These are phyloP conservation scores for Cephalopholis sonnerati DNA, from an alignment of 2,113 vertebrate genomes.

Conservation along the genomic window DNA sequence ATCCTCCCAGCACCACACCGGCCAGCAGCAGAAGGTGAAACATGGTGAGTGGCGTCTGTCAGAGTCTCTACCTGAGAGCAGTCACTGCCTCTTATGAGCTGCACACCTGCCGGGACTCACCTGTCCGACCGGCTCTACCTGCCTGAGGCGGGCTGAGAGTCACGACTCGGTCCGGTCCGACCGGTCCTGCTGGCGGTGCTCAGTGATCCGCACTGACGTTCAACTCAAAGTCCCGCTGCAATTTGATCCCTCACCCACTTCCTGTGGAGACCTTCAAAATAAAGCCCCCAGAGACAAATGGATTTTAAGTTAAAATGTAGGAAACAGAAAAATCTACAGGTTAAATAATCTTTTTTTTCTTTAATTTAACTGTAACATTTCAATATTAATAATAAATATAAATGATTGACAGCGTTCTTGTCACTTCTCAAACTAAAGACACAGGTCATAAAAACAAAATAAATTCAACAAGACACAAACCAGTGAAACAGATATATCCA, in stretches of 20 bases:
- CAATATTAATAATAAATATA: too few relatives aligned
- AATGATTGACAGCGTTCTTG: too few relatives aligned
- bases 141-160: background rate
- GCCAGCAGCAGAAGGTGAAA: conserved; percentile 43
- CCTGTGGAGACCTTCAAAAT: background rate
- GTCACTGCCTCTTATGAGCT: background rate
- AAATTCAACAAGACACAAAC: background rate
- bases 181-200: background rate
- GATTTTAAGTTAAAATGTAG: background rate
- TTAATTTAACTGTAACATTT: too few relatives aligned
- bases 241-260: conserved; percentile 1
- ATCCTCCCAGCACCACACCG: conserved; percentile 30
- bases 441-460: background rate
- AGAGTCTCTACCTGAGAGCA: background rate
- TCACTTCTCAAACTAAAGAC: too few relatives aligned
- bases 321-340: background rate
- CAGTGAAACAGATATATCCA: too few relatives aligned
- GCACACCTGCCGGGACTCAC: conserved; percentile 1
- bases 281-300: background rate
- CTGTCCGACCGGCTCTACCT: background rate
- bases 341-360: too few relatives aligned
- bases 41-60: conserved; percentile 40
- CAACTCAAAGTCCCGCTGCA: conserved; percentile 1
- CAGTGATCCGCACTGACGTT: too few relatives aligned
- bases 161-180: background rate